A percentile compares a stretch with the other conserved stretches of the same genome.
Evolutionary conservation across 2,797 vertebrate genomes (phyloP).

Genomic region (Champsocephalus gunnari): DNA sequence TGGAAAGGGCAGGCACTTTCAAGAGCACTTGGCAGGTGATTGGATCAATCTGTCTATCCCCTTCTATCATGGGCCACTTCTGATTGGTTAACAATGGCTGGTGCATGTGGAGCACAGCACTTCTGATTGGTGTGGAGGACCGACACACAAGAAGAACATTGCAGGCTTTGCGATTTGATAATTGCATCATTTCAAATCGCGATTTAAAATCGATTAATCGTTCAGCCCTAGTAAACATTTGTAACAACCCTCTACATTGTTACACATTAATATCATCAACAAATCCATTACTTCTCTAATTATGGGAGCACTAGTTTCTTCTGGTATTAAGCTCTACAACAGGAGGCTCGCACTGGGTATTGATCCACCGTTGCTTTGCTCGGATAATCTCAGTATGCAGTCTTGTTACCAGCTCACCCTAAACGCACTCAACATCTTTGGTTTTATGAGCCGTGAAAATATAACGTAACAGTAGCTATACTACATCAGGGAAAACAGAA

Average conservation of each 20-base stretch:
- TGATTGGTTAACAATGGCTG: no score
- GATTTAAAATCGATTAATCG: no score
- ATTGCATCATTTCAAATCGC: no score
- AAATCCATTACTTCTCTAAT: background rate
- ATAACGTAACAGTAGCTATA: background rate
- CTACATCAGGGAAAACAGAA: constrained; percentile 42
- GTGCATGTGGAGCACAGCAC: no score
- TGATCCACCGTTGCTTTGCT: constrained; percentile 3
- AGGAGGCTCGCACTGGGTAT: background rate
- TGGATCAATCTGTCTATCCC: no score
- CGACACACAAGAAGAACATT: no score
- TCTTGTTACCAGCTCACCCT: background rate
- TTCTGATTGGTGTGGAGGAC: no score
- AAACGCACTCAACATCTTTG: constrained; percentile 6
- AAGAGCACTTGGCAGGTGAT: no score
- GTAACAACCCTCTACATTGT: background rate
- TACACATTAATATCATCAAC: background rate
- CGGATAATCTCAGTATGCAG: background rate
- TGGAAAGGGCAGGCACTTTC: no score
- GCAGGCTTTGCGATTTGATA: no score
- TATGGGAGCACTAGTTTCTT: background rate
- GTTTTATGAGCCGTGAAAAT: constrained; percentile 22
- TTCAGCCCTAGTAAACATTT: no score
- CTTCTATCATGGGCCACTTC: no score
- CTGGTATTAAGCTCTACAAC: background rate